Conservation (phyloP, 2,888 invertebrate genomes). For the Aleiodes alternator region DNA sequence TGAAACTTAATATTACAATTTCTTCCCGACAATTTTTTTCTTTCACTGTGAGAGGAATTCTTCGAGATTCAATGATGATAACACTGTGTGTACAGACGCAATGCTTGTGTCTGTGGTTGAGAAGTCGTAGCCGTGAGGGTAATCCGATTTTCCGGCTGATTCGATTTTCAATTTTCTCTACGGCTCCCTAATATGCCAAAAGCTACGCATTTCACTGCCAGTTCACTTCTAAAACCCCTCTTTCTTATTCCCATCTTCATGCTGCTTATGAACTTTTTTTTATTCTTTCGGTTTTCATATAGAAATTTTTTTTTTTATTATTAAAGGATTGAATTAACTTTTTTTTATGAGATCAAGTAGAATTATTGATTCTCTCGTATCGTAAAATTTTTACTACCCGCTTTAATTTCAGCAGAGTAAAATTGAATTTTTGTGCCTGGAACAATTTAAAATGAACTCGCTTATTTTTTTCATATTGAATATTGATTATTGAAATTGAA, state of each 20-base stretch:
- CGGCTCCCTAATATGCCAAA: conserved; percentile 59
- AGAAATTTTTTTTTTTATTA: too few relatives aligned
- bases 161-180: conserved; percentile 70
- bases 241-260: conserved; percentile 19
- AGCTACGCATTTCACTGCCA: conserved; percentile 62
- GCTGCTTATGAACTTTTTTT: neutral
- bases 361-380: too few relatives aligned
- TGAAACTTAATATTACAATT: conserved; percentile 17
- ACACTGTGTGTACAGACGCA: conserved; percentile 46
- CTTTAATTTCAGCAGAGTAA: too few relatives aligned
- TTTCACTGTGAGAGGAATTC: neutral
- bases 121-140: conserved; percentile 60
- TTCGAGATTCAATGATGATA: conserved; percentile 48
- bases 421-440: too few relatives aligned
- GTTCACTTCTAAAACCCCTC: conserved; percentile 43
- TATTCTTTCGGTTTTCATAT: neutral
- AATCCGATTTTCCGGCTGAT: conserved; percentile 68
- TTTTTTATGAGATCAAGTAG: too few relatives aligned
- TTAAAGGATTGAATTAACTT: too few relatives aligned
- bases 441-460: too few relatives aligned
- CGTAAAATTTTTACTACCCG: too few relatives aligned
- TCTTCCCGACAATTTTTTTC: neutral
- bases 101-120: conserved; percentile 61
- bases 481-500: too few relatives aligned
- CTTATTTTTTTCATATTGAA: too few relatives aligned